A percentile compares a stretch with the other conserved stretches of the same genome.
These are phyloP conservation scores for Aplodontia rufa DNA, from an alignment of 2,113 vertebrate genomes.

Conservation along the genomic window DNA sequence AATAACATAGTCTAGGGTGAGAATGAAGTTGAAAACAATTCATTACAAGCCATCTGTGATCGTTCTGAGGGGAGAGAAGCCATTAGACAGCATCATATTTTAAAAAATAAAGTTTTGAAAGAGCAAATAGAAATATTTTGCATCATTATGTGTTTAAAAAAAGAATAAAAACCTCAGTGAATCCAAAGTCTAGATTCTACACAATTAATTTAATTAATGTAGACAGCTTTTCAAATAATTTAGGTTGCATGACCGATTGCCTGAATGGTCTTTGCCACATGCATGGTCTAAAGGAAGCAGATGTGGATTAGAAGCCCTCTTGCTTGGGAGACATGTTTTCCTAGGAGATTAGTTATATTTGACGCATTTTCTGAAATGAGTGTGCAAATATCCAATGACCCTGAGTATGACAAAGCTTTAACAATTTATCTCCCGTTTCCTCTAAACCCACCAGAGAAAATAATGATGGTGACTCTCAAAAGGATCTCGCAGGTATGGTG, in stretches of 20 bases:
- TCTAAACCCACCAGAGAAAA: not conserved
- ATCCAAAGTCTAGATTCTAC: not conserved
- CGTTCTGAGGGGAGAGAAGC: conserved; percentile 19
- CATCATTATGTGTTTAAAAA: not conserved
- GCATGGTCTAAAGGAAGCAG: conserved; percentile 20
- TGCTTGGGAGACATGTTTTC: not conserved
- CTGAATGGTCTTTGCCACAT: conserved; percentile 10
- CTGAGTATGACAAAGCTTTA: not conserved
- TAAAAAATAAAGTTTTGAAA: conserved; percentile 27
- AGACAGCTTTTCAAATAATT: conserved; percentile 64
- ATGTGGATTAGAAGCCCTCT: conserved; percentile 48
- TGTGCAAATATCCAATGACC: not conserved
- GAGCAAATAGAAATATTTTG: conserved; percentile 23
- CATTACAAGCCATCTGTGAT: conserved; percentile 1
- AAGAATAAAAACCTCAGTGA: not conserved
- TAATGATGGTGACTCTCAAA: not conserved
- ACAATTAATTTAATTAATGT: conserved; percentile 53
- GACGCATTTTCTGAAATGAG: not conserved
- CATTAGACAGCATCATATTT: conserved; percentile 14
- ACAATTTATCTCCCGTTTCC: not conserved
- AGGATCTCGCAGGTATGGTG: not conserved
- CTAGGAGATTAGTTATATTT: conserved; percentile 14
- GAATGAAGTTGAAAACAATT: conserved; percentile 1
- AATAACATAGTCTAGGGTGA: not conserved
- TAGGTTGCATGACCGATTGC: conserved; percentile 2